A percentile compares a stretch with the other conserved stretches of the same genome.
Evolutionary conservation across 2,113 vertebrate genomes (phyloP).

Genomic region (Coregonus clupeaformis): DNA sequence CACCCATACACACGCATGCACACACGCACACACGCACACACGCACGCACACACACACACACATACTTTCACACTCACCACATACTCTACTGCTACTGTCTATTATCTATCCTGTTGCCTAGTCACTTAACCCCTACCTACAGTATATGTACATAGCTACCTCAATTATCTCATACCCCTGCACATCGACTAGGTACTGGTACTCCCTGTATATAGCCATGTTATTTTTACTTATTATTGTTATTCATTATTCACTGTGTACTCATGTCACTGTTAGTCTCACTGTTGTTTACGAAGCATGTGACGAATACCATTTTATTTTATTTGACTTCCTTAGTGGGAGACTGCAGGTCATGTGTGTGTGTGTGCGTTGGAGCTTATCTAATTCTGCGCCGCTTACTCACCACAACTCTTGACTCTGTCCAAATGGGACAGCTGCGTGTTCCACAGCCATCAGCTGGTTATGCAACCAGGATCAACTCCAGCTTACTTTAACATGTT

Average conservation of each 20-base stretch:
- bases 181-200: too few species aligned
- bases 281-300: too few species aligned
- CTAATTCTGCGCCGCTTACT: neutral
- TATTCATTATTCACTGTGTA: too few species aligned
- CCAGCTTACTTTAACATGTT: constrained; percentile 49
- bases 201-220: too few species aligned
- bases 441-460: constrained; percentile 19
- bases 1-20: neutral
- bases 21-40: too few species aligned
- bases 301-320: too few species aligned
- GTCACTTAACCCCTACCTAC: too few species aligned
- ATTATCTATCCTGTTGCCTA: too few species aligned
- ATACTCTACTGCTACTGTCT: neutral
- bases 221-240: too few species aligned
- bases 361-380: neutral
- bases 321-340: neutral
- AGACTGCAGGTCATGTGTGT: neutral
- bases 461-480: constrained; percentile 62
- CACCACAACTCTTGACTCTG: constrained; percentile 4
- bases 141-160: too few species aligned
- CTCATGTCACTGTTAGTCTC: too few species aligned
- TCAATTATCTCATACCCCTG: too few species aligned
- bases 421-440: constrained; percentile 40
- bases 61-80: neutral
- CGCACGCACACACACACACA: neutral